Evolutionary conservation across 1,140 invertebrate genomes (phyloP), one percentile per base, ranked within the genome.

Genomic region (Atta colombica): DNA sequence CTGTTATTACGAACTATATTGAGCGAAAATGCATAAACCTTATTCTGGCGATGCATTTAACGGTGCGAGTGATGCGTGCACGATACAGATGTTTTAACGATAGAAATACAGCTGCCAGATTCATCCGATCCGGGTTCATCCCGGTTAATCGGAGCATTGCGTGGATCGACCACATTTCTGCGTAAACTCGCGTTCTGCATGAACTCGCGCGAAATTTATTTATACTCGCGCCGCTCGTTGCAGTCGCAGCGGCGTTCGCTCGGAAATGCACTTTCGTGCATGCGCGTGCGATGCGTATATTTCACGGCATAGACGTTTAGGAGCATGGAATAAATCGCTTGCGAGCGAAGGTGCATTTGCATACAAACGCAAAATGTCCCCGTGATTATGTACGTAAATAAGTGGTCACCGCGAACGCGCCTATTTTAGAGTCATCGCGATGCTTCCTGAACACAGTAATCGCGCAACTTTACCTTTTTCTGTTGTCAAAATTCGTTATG

Each of bases 371-470:
- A 49, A 72, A 69, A 60, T 74, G 53, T 18, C 28, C 16, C 10
- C 78, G 80, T n/a, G 69, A 74, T 84, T 84, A 84, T 74, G 80
- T 74, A 28, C 28, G 80, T 45, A 49, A 84, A 84, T 84, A 84
- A 84, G 63, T 55, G 31, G 25, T 60, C 68, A 12, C 16, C 31
- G 28, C 21, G 53, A 16, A 51, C 25, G 45, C 28, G 12, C 6
- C 3, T 39, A 72, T 84, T 75, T 45, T 3, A 21, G n/a, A 49
- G 18, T n/a, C 63, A 6, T 21, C 63, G 28, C 25, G 61, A 25
- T 28, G 77, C 21, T 80, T 69, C 49, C 49, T 25, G 35, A 16
- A 25, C 60, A 2, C n/a, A 8, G 10, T 35, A 35, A 31, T 72
- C 5, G 12, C 16, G 14, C 6, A 7, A 74, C 71, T n/a, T 77